Conservation (phyloP, 2,888 invertebrate genomes). For the Lepidocyrtinus sp. region DNA sequence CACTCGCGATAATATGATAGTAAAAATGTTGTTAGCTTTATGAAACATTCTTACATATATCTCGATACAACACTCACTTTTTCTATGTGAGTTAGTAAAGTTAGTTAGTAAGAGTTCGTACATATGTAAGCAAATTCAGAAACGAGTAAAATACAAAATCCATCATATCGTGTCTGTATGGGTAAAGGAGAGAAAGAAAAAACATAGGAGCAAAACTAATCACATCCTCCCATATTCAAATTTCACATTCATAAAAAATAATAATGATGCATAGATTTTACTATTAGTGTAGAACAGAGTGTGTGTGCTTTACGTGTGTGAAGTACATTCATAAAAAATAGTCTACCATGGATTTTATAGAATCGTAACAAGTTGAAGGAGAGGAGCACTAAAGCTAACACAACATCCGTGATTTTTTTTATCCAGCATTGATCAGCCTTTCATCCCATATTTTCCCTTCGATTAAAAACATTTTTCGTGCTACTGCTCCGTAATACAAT, state of each 20-base stretch:
- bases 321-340: conserved; percentile 29
- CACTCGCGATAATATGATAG: conserved; percentile 8
- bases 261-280: conserved; percentile 3
- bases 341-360: conserved; percentile 2
- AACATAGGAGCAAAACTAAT: conserved; percentile 6
- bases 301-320: not conserved
- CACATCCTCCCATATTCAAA: conserved; percentile 53
- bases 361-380: conserved; percentile 9
- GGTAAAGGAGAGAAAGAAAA: conserved; percentile 1
- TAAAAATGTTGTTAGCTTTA: conserved; percentile 7
- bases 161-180: conserved; percentile 11
- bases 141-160: conserved; percentile 4
- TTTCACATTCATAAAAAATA: conserved; percentile 45
- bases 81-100: not conserved
- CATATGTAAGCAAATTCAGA: conserved; percentile 2
- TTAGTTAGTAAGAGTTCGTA: not conserved
- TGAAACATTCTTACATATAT: not conserved
- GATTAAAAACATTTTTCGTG: conserved; percentile 12
- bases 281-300: too few relatives aligned
- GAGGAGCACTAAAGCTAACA: conserved; percentile 16
- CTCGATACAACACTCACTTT: conserved; percentile 2
- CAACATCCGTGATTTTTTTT: conserved; percentile 59
- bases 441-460: conserved; percentile 1
- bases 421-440: conserved; percentile 32
- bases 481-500: not conserved